phyloP scores from a whole-genome alignment of 2,113 vertebrate species.

The Heterocephalus glaber region DNA sequence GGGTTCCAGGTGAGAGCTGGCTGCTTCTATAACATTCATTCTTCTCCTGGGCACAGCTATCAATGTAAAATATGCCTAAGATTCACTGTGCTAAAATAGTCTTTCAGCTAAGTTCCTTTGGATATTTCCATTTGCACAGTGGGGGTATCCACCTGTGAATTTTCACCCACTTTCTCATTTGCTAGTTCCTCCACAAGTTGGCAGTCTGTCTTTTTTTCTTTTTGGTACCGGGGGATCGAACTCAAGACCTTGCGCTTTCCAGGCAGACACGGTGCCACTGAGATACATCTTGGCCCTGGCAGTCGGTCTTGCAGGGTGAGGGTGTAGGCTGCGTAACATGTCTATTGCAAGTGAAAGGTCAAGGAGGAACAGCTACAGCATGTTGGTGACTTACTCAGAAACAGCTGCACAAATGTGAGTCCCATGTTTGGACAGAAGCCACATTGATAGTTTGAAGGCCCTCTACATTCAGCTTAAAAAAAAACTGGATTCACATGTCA shows the following conservation, averaged over 20 bases:
- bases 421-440: background rate
- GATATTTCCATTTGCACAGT: background rate
- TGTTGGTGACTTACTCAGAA: constrained; percentile 45
- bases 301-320: background rate
- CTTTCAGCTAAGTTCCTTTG: background rate
- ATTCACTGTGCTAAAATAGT: background rate
- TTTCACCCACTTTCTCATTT: background rate
- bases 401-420: constrained; percentile 30
- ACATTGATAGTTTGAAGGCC: background rate
- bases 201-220: too few relatives aligned
- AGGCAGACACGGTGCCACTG: too few relatives aligned
- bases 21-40: too few relatives aligned
- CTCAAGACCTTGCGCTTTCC: too few relatives aligned
- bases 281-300: background rate
- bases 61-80: background rate
- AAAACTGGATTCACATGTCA: background rate
- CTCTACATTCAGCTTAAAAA: constrained; percentile 19
- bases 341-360: background rate
- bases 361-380: constrained; percentile 53
- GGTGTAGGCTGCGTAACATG: constrained; percentile 7
- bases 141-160: background rate
- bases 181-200: background rate
- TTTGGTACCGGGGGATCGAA: too few relatives aligned
- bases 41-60: background rate
- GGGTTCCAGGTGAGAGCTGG: background rate